These are phyloP conservation scores for Morpho achilles DNA, from an alignment of 2,888 invertebrate species.

Conservation along the genomic window DNA sequence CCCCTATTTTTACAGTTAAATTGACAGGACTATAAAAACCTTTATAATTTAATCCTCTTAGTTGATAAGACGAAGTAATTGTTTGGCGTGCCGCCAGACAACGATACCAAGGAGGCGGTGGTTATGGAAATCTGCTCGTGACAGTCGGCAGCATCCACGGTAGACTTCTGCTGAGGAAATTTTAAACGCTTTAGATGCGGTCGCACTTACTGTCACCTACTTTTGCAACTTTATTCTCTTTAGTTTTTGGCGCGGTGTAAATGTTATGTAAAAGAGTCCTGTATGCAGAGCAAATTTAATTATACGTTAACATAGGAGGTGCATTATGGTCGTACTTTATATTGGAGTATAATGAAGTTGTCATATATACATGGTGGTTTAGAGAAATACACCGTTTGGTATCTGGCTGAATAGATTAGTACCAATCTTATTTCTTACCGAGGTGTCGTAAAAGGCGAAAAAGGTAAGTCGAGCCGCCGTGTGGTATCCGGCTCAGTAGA, in stretches of 20 bases:
- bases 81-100: slow-evolving; percentile 60
- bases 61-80: slow-evolving; percentile 67
- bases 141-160: slow-evolving; percentile 33
- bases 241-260: slow-evolving; percentile 10
- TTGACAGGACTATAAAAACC: neutral
- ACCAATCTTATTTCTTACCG: no score
- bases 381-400: no score
- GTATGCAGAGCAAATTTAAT: slow-evolving; percentile 8
- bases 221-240: slow-evolving; percentile 12
- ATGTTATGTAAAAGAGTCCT: slow-evolving; percentile 6
- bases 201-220: slow-evolving; percentile 19
- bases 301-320: slow-evolving; percentile 1
- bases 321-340: slow-evolving; percentile 16
- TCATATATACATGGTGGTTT: no score
- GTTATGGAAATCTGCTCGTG: slow-evolving; percentile 48
- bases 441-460: no score
- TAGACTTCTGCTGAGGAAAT: slow-evolving; percentile 22
- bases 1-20: no score
- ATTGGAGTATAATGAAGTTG: slow-evolving; percentile 1
- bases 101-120: slow-evolving; percentile 23
- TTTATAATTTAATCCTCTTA: slow-evolving; percentile 44
- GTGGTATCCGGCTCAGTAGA: no score
- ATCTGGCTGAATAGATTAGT: no score
- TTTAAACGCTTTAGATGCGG: slow-evolving; percentile 20
- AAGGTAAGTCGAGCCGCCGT: no score